A percentile compares a stretch with the other conserved stretches of the same genome.
phyloP scores from a whole-genome alignment of 2,888 invertebrate genomes.

The Icerya purchasi region DNA sequence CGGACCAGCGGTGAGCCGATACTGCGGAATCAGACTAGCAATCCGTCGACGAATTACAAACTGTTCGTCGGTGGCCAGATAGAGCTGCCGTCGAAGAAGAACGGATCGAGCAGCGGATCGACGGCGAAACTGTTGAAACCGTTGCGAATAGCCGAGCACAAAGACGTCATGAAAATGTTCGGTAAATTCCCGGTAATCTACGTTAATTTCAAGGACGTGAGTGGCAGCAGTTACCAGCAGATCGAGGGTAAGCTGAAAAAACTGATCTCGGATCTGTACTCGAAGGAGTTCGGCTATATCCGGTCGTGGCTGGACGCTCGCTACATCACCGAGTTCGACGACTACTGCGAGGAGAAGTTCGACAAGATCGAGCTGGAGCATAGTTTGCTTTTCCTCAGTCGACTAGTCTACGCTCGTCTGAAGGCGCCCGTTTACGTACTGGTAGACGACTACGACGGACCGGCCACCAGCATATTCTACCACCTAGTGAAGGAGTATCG shows the following conservation, averaged over 20 bases:
- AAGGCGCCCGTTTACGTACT: background rate
- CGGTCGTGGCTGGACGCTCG: background rate
- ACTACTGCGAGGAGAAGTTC: background rate
- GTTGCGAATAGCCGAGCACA: background rate
- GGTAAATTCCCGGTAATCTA: conserved; percentile 5
- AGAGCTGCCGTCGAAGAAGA: background rate
- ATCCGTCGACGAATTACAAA: background rate
- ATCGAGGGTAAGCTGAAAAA: background rate
- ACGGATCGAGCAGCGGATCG: background rate
- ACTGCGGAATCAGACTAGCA: background rate
- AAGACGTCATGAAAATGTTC: background rate
- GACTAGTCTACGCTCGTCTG: background rate
- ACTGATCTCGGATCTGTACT: background rate
- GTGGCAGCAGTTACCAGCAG: background rate
- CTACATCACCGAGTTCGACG: background rate
- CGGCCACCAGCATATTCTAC: background rate
- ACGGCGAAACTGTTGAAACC: background rate
- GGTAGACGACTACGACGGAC: conserved; percentile 4
- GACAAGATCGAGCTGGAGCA: background rate
- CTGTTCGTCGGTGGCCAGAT: background rate
- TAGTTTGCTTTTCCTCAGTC: background rate
- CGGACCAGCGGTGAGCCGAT: background rate
- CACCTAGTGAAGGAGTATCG: background rate
- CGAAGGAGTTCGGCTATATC: conserved; percentile 4
- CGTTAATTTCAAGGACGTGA: background rate